These are phyloP conservation scores for Brachionus calyciflorus DNA, from an alignment of 1,140 invertebrate genomes.

Conservation along the genomic window DNA sequence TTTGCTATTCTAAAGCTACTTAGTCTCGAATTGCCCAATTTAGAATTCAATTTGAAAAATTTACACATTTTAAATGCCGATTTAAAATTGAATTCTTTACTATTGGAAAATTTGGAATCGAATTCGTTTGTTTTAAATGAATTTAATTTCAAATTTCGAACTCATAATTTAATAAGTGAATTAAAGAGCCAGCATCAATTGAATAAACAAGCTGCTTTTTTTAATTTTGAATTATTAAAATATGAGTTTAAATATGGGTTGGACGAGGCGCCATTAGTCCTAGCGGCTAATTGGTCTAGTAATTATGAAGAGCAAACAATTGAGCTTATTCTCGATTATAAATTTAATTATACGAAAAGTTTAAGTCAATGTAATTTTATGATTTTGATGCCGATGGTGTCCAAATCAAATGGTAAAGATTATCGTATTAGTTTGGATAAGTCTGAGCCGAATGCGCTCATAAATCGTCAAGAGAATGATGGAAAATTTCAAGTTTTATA, in stretches of 20 bases:
- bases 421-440: neutral
- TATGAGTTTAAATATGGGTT: slow-evolving; percentile 16
- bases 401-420: neutral
- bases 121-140: neutral
- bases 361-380: slow-evolving; percentile 26
- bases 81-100: slow-evolving; percentile 8
- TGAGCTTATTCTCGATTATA: neutral
- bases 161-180: neutral
- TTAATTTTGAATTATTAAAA: slow-evolving; percentile 39
- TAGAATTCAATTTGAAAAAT: slow-evolving; percentile 19
- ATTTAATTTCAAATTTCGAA: slow-evolving; percentile 35
- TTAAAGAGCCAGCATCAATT: neutral
- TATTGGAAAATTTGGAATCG: slow-evolving; percentile 2
- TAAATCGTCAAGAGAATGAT: slow-evolving; percentile 5
- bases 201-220: slow-evolving; percentile 37
- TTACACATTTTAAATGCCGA: slow-evolving; percentile 18
- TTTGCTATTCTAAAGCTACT: slow-evolving; percentile 25
- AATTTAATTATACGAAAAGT: neutral
- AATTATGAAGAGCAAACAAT: neutral
- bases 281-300: slow-evolving; percentile 1
- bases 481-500: neutral
- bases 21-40: neutral
- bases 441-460: neutral
- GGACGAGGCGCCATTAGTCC: slow-evolving; percentile 6
- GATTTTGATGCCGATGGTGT: neutral